phyloP scores from a whole-genome alignment of 2,888 invertebrate species.

The Philopedon plagiatum region DNA sequence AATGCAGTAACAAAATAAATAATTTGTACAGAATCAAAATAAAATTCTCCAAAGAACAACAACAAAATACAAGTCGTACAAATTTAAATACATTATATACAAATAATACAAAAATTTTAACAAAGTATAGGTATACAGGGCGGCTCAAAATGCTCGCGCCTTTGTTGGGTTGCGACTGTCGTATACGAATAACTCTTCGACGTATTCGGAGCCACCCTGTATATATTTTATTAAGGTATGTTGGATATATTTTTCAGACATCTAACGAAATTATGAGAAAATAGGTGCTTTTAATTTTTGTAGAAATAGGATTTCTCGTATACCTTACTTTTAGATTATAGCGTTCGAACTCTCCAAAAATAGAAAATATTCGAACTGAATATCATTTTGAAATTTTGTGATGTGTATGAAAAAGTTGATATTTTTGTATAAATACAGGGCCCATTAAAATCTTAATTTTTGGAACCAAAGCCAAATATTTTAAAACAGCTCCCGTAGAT shows the following conservation, averaged over 20 bases:
- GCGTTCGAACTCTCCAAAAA: constrained; percentile 13
- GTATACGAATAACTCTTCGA: background rate
- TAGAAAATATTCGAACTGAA: constrained; percentile 4
- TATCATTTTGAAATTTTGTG: background rate
- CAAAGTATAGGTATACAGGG: constrained; percentile 7
- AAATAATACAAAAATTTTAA: constrained; percentile 18
- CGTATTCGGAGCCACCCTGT: constrained; percentile 11
- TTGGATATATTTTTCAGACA: background rate
- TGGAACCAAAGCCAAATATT: background rate
- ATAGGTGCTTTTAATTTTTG: background rate
- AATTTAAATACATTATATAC: constrained; percentile 24
- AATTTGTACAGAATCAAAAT: constrained; percentile 36
- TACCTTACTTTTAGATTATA: constrained; percentile 23
- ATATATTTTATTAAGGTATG: background rate
- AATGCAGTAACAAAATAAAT: constrained; percentile 39
- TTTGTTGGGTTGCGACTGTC: background rate
- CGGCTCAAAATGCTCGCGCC: background rate
- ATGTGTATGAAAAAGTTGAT: background rate
- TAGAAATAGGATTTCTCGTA: constrained; percentile 26
- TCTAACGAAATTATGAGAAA: background rate
- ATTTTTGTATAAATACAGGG: constrained; percentile 7
- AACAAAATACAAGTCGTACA: constrained; percentile 26
- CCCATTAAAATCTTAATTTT: background rate
- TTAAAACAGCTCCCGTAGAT: background rate
- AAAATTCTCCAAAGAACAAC: constrained; percentile 27